These are phyloP conservation scores for Elaphurus davidianus DNA, from an alignment of 2,113 vertebrate species.

Conservation along the genomic window DNA sequence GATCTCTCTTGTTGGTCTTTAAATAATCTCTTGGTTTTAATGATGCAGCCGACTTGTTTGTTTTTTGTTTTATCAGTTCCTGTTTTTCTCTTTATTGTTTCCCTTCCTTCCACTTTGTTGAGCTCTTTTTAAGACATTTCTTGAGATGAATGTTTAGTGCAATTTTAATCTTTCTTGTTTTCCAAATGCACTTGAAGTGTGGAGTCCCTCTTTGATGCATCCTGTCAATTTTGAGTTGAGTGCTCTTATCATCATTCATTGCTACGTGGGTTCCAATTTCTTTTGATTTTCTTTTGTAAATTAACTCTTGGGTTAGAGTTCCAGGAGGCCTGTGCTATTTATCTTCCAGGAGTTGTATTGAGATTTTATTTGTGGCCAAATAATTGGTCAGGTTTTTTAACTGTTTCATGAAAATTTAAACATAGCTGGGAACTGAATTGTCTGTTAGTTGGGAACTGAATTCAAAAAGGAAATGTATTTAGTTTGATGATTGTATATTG, in stretches of 20 bases:
- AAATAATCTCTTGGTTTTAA: neutral
- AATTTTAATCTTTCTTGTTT: neutral
- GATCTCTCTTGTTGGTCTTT: neutral
- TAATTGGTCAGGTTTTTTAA: neutral
- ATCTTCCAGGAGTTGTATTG: neutral
- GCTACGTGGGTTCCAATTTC: neutral
- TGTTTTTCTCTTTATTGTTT: neutral
- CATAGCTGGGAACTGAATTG: neutral
- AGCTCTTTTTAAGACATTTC: neutral
- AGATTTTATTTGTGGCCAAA: neutral
- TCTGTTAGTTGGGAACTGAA: neutral
- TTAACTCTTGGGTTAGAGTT: neutral
- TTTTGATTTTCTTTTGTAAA: constrained; percentile 23
- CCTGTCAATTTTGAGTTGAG: neutral
- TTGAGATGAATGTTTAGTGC: neutral
- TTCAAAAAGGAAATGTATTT: neutral
- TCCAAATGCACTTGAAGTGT: neutral
- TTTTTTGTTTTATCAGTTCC: neutral
- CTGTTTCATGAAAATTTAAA: neutral
- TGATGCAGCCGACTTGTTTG: neutral
- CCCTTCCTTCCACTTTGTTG: neutral
- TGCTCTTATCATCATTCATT: neutral
- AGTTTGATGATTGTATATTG: neutral
- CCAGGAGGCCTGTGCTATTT: neutral
- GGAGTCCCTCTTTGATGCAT: neutral